These are phyloP conservation scores for Drosophila seguyi DNA, from an alignment of 1,140 invertebrate species.

Conservation along the genomic window DNA sequence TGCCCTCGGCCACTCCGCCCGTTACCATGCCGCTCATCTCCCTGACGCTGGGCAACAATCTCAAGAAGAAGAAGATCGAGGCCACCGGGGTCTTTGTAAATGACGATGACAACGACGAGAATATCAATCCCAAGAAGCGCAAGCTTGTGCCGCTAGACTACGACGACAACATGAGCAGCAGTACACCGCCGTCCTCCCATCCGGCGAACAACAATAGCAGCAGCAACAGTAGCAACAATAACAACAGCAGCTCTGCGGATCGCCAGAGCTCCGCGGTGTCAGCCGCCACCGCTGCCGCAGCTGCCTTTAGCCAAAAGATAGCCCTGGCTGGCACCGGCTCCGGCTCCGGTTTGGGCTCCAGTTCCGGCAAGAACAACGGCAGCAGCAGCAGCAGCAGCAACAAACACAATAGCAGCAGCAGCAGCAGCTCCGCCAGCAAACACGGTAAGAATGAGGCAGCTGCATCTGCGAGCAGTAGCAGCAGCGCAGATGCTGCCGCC, in stretches of 20 bases:
- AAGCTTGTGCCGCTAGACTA: constrained; percentile 94
- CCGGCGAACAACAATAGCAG: background rate
- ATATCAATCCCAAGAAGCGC: constrained; percentile 89
- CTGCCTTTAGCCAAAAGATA: constrained; percentile 76
- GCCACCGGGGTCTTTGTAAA: constrained; percentile 96
- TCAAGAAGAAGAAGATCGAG: constrained; percentile 91
- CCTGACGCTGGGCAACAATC: constrained; percentile 74
- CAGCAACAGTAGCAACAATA: constrained; percentile 6
- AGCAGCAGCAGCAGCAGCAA: constrained; percentile 25
- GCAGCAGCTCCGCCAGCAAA: constrained; percentile 33
- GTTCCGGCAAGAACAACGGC: constrained; percentile 20
- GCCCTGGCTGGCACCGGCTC: constrained; percentile 48
- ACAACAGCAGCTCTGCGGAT: constrained; percentile 45
- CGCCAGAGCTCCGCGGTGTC: constrained; percentile 74
- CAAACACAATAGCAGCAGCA: background rate
- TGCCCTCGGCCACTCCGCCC: constrained; percentile 65
- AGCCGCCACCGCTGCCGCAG: constrained; percentile 72
- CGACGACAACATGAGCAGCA: constrained; percentile 86
- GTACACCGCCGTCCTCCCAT: constrained; percentile 51
- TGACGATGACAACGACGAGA: constrained; percentile 93
- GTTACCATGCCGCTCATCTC: constrained; percentile 78
- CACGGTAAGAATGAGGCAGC: constrained; percentile 78
- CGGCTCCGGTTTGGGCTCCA: constrained; percentile 7
- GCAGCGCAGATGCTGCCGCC: constrained; percentile 53
- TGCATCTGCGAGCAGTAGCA: constrained; percentile 58